These are phyloP conservation scores for Strigamia transsilvanica DNA, from an alignment of 2,888 invertebrate species.

Conservation along the genomic window DNA sequence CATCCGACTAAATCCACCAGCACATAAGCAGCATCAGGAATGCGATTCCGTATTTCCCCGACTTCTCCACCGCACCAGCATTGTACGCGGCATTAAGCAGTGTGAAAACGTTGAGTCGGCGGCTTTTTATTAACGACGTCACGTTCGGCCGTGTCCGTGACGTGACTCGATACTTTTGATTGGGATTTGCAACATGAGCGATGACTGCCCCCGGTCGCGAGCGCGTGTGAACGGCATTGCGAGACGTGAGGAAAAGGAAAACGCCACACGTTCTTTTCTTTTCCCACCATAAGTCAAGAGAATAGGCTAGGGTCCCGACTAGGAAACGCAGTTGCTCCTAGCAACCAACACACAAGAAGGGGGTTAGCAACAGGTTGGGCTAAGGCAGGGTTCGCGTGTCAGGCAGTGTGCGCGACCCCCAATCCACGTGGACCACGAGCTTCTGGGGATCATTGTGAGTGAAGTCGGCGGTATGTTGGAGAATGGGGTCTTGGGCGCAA, in stretches of 20 bases:
- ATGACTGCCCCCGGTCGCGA: background rate
- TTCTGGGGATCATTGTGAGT: conserved; percentile 8
- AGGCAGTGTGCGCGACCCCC: conserved; percentile 8
- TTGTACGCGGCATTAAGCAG: background rate
- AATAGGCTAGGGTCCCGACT: background rate
- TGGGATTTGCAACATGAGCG: conserved; percentile 1
- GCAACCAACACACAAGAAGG: background rate
- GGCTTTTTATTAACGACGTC: background rate
- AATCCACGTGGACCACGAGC: conserved; percentile 8
- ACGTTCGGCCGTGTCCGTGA: background rate
- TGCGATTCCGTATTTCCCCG: too few species aligned
- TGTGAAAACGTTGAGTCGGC: background rate
- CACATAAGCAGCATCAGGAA: too few species aligned
- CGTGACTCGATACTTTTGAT: conserved; percentile 8
- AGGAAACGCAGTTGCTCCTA: background rate
- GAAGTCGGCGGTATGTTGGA: conserved; percentile 2
- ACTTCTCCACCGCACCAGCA: background rate
- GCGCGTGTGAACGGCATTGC: background rate
- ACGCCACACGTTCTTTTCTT: conserved; percentile 3
- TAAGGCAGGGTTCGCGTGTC: background rate
- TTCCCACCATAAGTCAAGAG: conserved; percentile 8
- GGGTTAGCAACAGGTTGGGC: conserved; percentile 2
- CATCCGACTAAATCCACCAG: too few species aligned
- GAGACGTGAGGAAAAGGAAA: conserved; percentile 2
- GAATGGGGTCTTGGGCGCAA: background rate